Percentiles rank a stretch among this genome's conserved stretches.
phyloP scores from a whole-genome alignment of 2,797 vertebrate genomes.

The Knipowitschia caucasica region DNA sequence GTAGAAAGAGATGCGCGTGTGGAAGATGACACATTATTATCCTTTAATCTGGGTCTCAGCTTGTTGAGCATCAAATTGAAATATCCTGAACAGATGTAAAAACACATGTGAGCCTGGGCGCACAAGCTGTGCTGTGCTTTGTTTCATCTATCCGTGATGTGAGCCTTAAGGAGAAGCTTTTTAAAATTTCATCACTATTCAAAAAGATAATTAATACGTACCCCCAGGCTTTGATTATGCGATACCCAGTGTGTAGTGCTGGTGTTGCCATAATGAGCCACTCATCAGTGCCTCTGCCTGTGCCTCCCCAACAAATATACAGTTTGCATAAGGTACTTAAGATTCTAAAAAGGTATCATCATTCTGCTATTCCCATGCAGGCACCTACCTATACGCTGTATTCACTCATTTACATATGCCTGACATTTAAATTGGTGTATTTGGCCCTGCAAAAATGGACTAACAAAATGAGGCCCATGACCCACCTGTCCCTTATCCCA shows the following conservation, averaged over 20 bases:
- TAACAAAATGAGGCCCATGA: slow-evolving; percentile 8
- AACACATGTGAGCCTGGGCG: slow-evolving; percentile 93
- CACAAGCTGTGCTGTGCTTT: slow-evolving; percentile 93
- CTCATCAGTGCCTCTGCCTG: slow-evolving; percentile 86
- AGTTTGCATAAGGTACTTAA: slow-evolving; percentile 91
- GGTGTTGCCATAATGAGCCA: slow-evolving; percentile 95
- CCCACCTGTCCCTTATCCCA: background rate
- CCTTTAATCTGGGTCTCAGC: slow-evolving; percentile 92
- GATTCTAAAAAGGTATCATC: slow-evolving; percentile 81
- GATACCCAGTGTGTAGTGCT: slow-evolving; percentile 88
- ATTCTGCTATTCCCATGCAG: slow-evolving; percentile 16
- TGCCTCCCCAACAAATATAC: slow-evolving; percentile 84
- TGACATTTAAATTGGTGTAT: slow-evolving; percentile 7
- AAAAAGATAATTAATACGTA: slow-evolving; percentile 99
- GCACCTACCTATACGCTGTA: slow-evolving; percentile 27
- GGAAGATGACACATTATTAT: slow-evolving; percentile 81
- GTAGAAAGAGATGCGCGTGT: slow-evolving; percentile 76
- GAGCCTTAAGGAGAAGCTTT: slow-evolving; percentile 97
- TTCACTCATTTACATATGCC: slow-evolving; percentile 7
- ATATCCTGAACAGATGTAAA: slow-evolving; percentile 99
- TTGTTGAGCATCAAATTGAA: slow-evolving; percentile 97
- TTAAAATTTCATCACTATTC: slow-evolving; percentile 99
- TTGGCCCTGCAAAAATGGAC: background rate
- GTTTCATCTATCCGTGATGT: slow-evolving; percentile 97
- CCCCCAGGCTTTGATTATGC: slow-evolving; percentile 99